Conservation (phyloP, 2,888 invertebrate genomes). For the Drosophila greeni region DNA sequence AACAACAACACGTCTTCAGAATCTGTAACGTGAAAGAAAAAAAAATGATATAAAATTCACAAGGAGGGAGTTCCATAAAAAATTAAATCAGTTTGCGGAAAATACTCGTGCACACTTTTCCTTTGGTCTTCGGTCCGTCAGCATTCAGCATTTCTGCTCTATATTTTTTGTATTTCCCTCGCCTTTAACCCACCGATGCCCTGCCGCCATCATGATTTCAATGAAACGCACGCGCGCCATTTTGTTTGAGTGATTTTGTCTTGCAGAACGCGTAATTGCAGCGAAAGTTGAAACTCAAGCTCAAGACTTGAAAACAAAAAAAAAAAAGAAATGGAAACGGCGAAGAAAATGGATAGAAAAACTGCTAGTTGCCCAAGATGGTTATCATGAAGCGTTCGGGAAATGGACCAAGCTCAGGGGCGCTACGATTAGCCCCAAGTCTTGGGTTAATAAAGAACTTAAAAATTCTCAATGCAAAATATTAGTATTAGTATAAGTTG, state of each 20-base stretch:
- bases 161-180: constrained; percentile 1
- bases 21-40: constrained; percentile 11
- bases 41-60: constrained; percentile 59
- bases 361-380: constrained; percentile 37
- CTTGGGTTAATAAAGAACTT: neutral
- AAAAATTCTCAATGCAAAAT: too few species aligned
- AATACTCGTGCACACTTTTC: constrained; percentile 64
- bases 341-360: constrained; percentile 26
- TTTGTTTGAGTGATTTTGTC: constrained; percentile 71
- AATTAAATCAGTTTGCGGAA: constrained; percentile 71
- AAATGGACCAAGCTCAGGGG: constrained; percentile 24
- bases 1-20: constrained; percentile 20
- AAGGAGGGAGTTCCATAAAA: constrained; percentile 60
- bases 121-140: constrained; percentile 38
- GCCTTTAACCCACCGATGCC: constrained; percentile 4
- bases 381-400: constrained; percentile 29
- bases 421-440: neutral
- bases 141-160: neutral
- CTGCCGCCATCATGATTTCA: constrained; percentile 50
- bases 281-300: constrained; percentile 64
- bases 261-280: constrained; percentile 70
- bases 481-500: too few species aligned
- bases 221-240: constrained; percentile 71
- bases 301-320: constrained; percentile 27
- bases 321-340: constrained; percentile 16